Evolutionary conservation across 2,888 invertebrate genomes (phyloP).

Genomic region (Leptinotarsa juncta): DNA sequence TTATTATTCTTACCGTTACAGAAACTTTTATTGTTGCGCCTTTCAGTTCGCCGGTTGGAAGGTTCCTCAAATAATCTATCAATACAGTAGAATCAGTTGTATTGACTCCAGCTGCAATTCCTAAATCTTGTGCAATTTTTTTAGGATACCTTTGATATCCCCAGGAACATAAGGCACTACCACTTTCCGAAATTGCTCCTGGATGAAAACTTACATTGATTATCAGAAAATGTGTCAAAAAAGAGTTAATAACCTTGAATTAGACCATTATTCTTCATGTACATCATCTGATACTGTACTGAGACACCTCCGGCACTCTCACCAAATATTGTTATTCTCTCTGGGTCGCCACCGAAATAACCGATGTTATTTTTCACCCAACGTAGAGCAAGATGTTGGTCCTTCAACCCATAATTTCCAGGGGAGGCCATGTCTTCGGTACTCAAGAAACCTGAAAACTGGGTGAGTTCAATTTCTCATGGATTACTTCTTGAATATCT

Average conservation of each 20-base stretch:
- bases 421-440: slow-evolving; percentile 51
- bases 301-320: slow-evolving; percentile 53
- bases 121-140: slow-evolving; percentile 51
- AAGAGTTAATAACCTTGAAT: slow-evolving; percentile 48
- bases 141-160: slow-evolving; percentile 47
- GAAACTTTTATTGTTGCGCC: slow-evolving; percentile 27
- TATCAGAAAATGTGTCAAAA: not conserved
- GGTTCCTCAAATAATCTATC: slow-evolving; percentile 50
- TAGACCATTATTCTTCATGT: slow-evolving; percentile 47
- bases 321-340: slow-evolving; percentile 50
- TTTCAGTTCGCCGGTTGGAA: slow-evolving; percentile 27
- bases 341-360: slow-evolving; percentile 52
- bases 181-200: slow-evolving; percentile 60
- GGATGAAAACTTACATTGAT: not conserved
- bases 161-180: slow-evolving; percentile 58
- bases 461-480: not conserved
- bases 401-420: slow-evolving; percentile 55
- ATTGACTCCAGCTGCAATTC: slow-evolving; percentile 45
- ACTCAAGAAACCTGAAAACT: slow-evolving; percentile 50
- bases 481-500: slow-evolving; percentile 11
- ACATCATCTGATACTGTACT: slow-evolving; percentile 48
- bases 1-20: slow-evolving; percentile 18
- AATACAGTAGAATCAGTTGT: slow-evolving; percentile 42
- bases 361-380: slow-evolving; percentile 51
- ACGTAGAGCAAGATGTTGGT: slow-evolving; percentile 50